Conservation (phyloP, 2,888 invertebrate species). For the Neoitamus cyanurus region DNA sequence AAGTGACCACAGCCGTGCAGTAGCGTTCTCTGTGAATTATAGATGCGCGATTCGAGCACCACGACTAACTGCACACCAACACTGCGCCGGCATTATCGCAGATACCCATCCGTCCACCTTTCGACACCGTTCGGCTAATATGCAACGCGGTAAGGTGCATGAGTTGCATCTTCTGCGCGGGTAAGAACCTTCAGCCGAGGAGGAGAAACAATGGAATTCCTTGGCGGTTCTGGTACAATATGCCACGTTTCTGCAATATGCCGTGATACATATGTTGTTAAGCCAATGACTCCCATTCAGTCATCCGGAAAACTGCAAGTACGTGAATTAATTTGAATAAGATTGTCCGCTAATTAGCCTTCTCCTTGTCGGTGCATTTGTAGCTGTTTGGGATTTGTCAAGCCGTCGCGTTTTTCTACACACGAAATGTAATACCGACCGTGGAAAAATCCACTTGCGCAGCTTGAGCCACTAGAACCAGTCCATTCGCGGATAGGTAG, state of each 20-base stretch:
- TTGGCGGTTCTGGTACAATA: conserved; percentile 40
- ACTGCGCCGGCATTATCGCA: background rate
- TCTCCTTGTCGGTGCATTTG: conserved; percentile 38
- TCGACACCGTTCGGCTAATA: conserved; percentile 35
- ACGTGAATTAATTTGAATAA: conserved; percentile 48
- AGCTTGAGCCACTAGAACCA: background rate
- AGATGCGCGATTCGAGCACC: background rate
- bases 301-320: conserved; percentile 45
- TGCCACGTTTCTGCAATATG: conserved; percentile 46
- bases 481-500: background rate
- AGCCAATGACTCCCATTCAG: conserved; percentile 46
- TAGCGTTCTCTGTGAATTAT: background rate
- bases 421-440: background rate
- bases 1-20: background rate
- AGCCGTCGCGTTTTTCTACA: conserved; percentile 28
- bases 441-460: background rate
- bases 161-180: conserved; percentile 10
- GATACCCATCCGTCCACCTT: conserved; percentile 31
- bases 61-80: background rate
- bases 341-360: conserved; percentile 46
- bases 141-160: conserved; percentile 32
- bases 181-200: background rate
- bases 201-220: conserved; percentile 42
- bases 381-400: conserved; percentile 37
- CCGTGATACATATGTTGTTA: conserved; percentile 44